A percentile compares a stretch with the other conserved stretches of the same genome.
These are phyloP conservation scores for Andricus curvator DNA, from an alignment of 2,888 invertebrate genomes.

Conservation along the genomic window DNA sequence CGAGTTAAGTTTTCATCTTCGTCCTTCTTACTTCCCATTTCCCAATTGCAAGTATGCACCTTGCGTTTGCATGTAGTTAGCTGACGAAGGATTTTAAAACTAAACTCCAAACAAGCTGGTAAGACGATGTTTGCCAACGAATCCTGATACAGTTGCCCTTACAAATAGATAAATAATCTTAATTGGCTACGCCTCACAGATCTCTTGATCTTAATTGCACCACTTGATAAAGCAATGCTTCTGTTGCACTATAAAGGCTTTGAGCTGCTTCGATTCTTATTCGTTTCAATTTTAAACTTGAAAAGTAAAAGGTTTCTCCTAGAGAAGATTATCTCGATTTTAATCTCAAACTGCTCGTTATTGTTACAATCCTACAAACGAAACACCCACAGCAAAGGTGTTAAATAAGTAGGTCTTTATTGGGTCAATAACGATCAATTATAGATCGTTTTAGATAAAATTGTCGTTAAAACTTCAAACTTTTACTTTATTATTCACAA, in stretches of 20 bases:
- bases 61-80: conserved; percentile 25
- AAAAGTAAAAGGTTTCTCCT: conserved; percentile 21
- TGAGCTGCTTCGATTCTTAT: conserved; percentile 4
- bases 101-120: conserved; percentile 20
- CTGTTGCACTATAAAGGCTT: conserved; percentile 28
- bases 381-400: not conserved
- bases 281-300: not conserved
- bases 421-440: not conserved
- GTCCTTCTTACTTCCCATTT: not conserved
- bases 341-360: not conserved
- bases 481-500: not conserved
- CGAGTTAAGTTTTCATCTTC: not conserved
- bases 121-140: conserved; percentile 35
- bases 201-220: conserved; percentile 67
- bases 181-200: conserved; percentile 63
- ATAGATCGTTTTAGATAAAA: not conserved
- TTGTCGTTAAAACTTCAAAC: not conserved
- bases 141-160: conserved; percentile 50
- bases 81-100: conserved; percentile 31
- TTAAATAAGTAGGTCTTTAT: not conserved
- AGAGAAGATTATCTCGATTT: not conserved
- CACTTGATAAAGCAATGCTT: conserved; percentile 60
- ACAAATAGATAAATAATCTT: conserved; percentile 68
- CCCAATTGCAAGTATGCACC: not conserved
- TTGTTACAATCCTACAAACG: not conserved